Evolutionary conservation across 2,113 vertebrate species (phyloP), one percentile per base, ranked within the genome.

Genomic region (Etheostoma spectabile): DNA sequence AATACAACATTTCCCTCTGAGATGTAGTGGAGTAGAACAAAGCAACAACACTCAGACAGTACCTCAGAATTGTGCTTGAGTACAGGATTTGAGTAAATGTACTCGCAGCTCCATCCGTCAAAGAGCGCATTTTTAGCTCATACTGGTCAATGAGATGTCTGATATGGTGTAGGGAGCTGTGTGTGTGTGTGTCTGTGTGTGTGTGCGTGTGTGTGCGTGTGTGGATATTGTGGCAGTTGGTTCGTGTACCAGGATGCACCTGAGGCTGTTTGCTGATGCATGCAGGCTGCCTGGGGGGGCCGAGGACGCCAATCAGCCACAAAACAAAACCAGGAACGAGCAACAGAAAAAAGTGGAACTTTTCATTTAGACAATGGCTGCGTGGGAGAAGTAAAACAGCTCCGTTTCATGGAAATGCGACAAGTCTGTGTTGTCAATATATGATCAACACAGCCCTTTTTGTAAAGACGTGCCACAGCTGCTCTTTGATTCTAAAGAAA

Each of bases 321-420:
- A 10, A 72, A 80, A 85, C 27, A 88, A 86, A 90, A 90, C 53
- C 65, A 86, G 91, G 91, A 91, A 93, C 74, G 59, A 83, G 69
- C 57, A 61, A 68, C 56, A 89, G 45, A 59, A 77, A 86, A 92
- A 93, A 77, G 89, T 86, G 85, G 90, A 91, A 93, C 86, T 85
- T 49, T 38, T 89, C 79, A 73, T 74, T 80, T 6, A 83, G 66
- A 93, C 83, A 88, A 88, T 86, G 56, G 78, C 24, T 4, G 13
- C 10, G 27, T 62, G 63, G 80, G 69, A 88, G 85, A 90, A 90
- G 85, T 82, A 11, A 51, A 81, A 51, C 5, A 0, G 0, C 64
- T 80, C 18, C 16, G 38, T 59, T 71, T 78, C 24, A 12, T 68
- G 56, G 71, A 88, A 82, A 68, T 72, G 42, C 21, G 61, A 18